Percentiles rank a stretch among this genome's conserved stretches.
Conservation (phyloP, 2,113 vertebrate genomes). For the Megaceryle torquata region DNA sequence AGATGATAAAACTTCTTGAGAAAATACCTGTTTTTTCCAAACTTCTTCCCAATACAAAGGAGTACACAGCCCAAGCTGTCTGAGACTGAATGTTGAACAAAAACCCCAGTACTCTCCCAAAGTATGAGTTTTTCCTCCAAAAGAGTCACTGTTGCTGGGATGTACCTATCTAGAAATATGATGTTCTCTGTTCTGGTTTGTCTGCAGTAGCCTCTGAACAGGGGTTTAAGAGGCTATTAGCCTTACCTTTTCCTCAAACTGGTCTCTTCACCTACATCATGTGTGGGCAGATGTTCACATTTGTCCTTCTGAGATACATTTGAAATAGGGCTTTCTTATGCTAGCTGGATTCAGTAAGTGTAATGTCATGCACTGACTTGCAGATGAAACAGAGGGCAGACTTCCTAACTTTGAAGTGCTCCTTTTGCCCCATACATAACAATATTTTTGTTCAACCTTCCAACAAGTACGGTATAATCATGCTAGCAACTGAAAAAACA, state of each 20-base stretch:
- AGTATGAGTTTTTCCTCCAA: neutral
- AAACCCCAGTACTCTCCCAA: neutral
- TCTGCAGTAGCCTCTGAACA: neutral
- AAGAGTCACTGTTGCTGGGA: neutral
- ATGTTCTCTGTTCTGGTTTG: rapidly evolving
- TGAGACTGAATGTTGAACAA: neutral
- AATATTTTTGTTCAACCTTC: neutral
- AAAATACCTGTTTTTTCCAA: neutral
- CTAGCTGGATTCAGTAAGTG: neutral
- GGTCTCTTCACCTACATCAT: neutral
- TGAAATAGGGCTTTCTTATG: neutral
- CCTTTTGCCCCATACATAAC: neutral
- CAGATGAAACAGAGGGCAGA: neutral
- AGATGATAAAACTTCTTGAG: neutral
- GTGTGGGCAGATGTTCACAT: neutral
- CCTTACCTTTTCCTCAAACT: neutral
- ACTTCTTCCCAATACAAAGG: neutral
- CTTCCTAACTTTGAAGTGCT: neutral
- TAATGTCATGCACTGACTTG: neutral
- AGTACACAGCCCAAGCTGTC: neutral
- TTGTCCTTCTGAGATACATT: neutral
- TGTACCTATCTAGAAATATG: neutral
- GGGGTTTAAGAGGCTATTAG: neutral
- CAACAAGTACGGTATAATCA: neutral
- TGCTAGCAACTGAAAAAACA: neutral